phyloP scores from a whole-genome alignment of 2,113 vertebrate genomes.

The Chiloscyllium plagiosum region DNA sequence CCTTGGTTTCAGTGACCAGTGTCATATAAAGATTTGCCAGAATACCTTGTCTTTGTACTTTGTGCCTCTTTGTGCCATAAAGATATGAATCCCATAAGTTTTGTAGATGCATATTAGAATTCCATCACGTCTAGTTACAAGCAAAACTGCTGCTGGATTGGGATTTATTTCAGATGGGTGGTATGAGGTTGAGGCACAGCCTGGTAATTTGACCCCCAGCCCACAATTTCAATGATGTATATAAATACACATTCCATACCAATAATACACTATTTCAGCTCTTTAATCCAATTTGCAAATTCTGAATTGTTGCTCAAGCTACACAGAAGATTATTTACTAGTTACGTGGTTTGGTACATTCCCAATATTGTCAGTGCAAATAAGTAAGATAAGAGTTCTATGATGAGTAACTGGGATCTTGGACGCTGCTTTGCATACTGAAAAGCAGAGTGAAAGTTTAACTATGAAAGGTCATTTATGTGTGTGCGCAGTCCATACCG shows the following conservation, averaged over 20 bases:
- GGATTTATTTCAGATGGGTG: background rate
- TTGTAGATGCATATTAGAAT: background rate
- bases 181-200: background rate
- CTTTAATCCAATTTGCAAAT: background rate
- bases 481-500: background rate
- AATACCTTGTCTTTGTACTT: background rate
- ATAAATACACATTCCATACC: background rate
- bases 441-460: background rate
- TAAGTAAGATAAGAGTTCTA: conserved; percentile 10
- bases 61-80: background rate
- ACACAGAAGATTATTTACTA: background rate
- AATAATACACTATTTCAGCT: background rate
- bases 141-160: background rate
- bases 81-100: background rate
- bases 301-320: background rate
- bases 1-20: background rate
- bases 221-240: background rate
- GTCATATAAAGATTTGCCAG: background rate
- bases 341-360: background rate
- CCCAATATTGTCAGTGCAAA: background rate
- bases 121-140: background rate
- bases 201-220: background rate
- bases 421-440: background rate
- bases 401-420: background rate
- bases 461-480: background rate